These are phyloP conservation scores for Meteorus colon DNA, from an alignment of 2,888 invertebrate species.

Conservation along the genomic window DNA sequence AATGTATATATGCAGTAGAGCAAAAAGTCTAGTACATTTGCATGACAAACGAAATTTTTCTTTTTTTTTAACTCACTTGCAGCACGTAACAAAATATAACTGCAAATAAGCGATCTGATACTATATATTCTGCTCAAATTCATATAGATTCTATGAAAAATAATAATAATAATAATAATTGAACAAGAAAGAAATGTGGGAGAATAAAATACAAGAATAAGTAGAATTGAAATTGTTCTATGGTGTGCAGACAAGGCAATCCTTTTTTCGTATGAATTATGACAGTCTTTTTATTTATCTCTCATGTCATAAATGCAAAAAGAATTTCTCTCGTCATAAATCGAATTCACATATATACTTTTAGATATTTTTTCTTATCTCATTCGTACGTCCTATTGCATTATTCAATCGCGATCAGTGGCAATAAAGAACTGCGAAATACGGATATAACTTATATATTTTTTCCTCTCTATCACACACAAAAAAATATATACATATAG, in stretches of 20 bases:
- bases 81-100: neutral
- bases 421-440: conserved; percentile 62
- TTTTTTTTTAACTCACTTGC: neutral
- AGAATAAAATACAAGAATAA: neutral
- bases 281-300: conserved; percentile 13
- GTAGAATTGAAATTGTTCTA: conserved; percentile 29
- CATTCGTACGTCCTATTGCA: conserved; percentile 58
- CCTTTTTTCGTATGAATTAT: neutral
- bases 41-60: neutral
- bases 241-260: neutral
- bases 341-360: conserved; percentile 23
- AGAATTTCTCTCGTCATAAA: conserved; percentile 36
- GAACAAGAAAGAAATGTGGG: neutral
- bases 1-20: neutral
- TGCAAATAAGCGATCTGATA: neutral
- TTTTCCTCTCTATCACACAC: neutral
- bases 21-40: neutral
- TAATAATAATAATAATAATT: neutral
- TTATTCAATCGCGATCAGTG: conserved; percentile 67
- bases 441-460: neutral
- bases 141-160: neutral
- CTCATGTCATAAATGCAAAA: conserved; percentile 18
- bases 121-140: neutral
- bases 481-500: neutral
- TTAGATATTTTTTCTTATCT: conserved; percentile 19